Conservation (phyloP, 2,888 invertebrate genomes). For the Polymixis flavicincta region DNA sequence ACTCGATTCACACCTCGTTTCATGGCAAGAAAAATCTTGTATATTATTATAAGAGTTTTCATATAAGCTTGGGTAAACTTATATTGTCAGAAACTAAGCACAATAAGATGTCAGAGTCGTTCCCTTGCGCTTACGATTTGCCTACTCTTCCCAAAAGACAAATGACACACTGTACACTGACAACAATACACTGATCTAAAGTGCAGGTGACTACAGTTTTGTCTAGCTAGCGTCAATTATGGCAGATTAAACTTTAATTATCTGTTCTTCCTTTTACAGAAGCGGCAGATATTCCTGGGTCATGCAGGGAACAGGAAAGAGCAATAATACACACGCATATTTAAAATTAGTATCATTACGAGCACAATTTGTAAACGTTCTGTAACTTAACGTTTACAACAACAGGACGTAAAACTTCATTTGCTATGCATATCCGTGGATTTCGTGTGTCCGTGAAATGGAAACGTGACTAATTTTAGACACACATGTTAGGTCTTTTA, state of each 20-base stretch:
- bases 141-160: not conserved
- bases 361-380: conserved; percentile 9
- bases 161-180: too few species aligned
- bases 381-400: conserved; percentile 17
- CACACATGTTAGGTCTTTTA: conserved; percentile 30
- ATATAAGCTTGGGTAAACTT: conserved; percentile 3
- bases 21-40: conserved; percentile 13
- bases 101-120: not conserved
- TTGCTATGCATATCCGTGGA: conserved; percentile 49
- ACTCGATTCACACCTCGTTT: conserved; percentile 37
- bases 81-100: not conserved
- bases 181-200: not conserved
- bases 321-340: conserved; percentile 14
- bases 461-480: conserved; percentile 53
- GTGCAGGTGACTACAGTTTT: too few species aligned
- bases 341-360: conserved; percentile 5
- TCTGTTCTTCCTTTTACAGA: not conserved
- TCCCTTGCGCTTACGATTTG: not conserved
- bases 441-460: conserved; percentile 49
- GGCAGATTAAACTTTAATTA: not conserved
- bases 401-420: conserved; percentile 55
- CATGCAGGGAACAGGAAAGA: conserved; percentile 21
- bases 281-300: not conserved
- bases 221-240: not conserved
- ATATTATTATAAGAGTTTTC: conserved; percentile 26